Base-by-base conservation (phyloP, 92 coral and sea anemone species). In the Palythoa heliodiscus region DNA sequence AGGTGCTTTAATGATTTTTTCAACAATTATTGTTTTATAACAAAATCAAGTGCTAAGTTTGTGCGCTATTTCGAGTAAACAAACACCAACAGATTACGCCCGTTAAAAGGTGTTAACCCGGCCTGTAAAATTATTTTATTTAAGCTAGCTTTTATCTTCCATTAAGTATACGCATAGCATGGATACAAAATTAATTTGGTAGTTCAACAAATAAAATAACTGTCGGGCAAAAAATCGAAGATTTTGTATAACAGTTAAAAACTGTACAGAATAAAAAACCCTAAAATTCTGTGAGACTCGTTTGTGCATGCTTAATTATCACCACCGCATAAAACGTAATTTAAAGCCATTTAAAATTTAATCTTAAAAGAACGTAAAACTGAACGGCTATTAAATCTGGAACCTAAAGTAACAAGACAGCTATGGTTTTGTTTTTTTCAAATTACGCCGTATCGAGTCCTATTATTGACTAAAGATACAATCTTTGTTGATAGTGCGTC, bases 51-150 rank as follows among this genome's bases (percentile, higher is more conserved):
- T 43, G 38, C 3, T 6, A 29, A 13, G 47, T 38, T 5, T 60
- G 20, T 78, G 47, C 52, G 11, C 19, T 13, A 35, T 43, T 60
- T 57, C 38, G 58, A 35, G 48, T 61, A 63, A 78, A 38, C 38
- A 78, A 63, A 61, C 71, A 60, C 52, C 22, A 54, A 9, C 4
- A 48, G 64, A 80, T 19, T 52, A 80, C 10, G 55, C 83, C 53
- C 70, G 77, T 61, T 58, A 40, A 14, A 64, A 67, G 84, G 73
- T 48, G 73, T 43, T 66, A 25, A 66, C 73, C 19, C 11, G 15
- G 47, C 19, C 17, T 13, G 22, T 43, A 63, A 78, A 78, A 0
- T 7, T 19, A 5, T 19, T 8, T 9, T 23, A 64, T 64, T 9
- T 8, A 55, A n/a, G n/a, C 29, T 14, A 4, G 64, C 64, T 14